Conservation (phyloP, 1,140 invertebrate genomes). For the Drosophila melanogaster region Release_6_plus_ISO1_MT NT_033779.5:5277501-5278000, state of each 20-base stretch:
- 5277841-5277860: not conserved
- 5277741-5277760: conserved; percentile 4
- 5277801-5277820: conserved; percentile 6
- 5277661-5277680: no score
- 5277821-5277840: conserved; percentile 3
- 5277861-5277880: not conserved
- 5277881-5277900: no score
- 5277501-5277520: not conserved
- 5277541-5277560: conserved; percentile 2
- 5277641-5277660: no score
- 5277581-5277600: not conserved
- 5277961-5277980: conserved; percentile 86
- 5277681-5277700: not conserved
- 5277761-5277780: not conserved
- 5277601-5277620: not conserved
- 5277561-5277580: not conserved
- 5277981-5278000: conserved; percentile 88
- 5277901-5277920: not conserved
- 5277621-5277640: no score
- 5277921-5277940: conserved; percentile 57
- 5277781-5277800: conserved; percentile 13
- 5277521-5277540: not conserved
- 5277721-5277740: not conserved
- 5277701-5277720: not conserved
- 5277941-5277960: conserved; percentile 47